Percentiles rank a stretch among this genome's conserved stretches.
These are phyloP conservation scores for Patella pellucida DNA, from an alignment of 2,888 invertebrate species.

Conservation along the genomic window DNA sequence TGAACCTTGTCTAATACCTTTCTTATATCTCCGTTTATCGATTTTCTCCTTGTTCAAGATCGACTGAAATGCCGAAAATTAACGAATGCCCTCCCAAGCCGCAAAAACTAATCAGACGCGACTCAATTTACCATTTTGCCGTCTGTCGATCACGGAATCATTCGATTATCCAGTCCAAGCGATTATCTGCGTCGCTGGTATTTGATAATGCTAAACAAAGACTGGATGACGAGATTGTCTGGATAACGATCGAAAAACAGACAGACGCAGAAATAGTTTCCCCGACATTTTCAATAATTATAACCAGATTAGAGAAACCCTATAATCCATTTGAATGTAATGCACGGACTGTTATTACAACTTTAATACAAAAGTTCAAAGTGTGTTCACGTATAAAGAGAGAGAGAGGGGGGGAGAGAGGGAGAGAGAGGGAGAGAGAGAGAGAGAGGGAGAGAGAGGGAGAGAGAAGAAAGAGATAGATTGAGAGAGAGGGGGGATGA, in stretches of 20 bases:
- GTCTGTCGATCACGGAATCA: neutral
- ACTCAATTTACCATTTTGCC: constrained; percentile 11
- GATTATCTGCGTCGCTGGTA: neutral
- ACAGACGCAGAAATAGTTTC: constrained; percentile 7
- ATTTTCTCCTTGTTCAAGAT: neutral
- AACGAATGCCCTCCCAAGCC: constrained; percentile 11
- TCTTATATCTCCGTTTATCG: constrained; percentile 7
- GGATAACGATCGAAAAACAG: neutral
- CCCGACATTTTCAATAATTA: neutral
- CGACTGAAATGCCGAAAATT: constrained; percentile 9
- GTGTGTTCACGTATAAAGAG: too few species aligned
- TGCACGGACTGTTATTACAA: too few species aligned
- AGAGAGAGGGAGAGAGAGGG: too few species aligned
- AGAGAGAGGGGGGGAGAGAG: too few species aligned
- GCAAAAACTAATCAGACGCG: constrained; percentile 10
- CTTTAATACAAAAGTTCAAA: too few species aligned
- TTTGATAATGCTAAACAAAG: neutral
- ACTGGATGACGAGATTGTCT: constrained; percentile 1
- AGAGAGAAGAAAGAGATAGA: too few species aligned
- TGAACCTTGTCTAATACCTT: neutral
- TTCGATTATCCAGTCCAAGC: constrained; percentile 4
- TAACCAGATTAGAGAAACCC: neutral
- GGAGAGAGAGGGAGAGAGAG: too few species aligned
- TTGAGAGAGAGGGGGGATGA: too few species aligned
- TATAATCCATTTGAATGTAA: too few species aligned